These are phyloP conservation scores for Tupiocoris notatus DNA, from an alignment of 2,888 invertebrate species.

Conservation along the genomic window DNA sequence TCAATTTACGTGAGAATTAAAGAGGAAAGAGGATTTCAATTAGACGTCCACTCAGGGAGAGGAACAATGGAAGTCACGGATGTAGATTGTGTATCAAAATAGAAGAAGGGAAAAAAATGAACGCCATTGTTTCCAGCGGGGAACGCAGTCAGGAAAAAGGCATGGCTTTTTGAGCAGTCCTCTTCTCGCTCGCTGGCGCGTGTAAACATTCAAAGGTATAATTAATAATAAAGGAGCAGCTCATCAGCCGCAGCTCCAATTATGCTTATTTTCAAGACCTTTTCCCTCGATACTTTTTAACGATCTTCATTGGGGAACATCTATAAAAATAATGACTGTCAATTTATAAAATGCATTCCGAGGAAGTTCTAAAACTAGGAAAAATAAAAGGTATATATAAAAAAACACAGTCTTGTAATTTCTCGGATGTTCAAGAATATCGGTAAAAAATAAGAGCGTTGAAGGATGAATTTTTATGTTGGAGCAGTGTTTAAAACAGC, in stretches of 20 bases:
- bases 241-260: not conserved
- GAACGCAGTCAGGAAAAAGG: not conserved
- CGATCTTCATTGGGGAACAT: too few relatives aligned
- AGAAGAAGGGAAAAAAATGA: constrained; percentile 17
- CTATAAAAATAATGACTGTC: too few relatives aligned
- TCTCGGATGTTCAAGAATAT: too few relatives aligned
- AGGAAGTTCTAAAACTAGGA: too few relatives aligned
- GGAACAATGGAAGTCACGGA: constrained; percentile 27
- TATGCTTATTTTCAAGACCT: too few relatives aligned
- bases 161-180: not conserved
- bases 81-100: constrained; percentile 35
- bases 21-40: constrained; percentile 33
- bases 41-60: not conserved
- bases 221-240: not conserved
- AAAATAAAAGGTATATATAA: too few relatives aligned
- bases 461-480: too few relatives aligned
- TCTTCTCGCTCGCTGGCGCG: constrained; percentile 1
- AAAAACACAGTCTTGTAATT: too few relatives aligned
- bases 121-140: constrained; percentile 26
- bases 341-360: too few relatives aligned
- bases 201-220: constrained; percentile 4
- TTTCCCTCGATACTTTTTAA: too few relatives aligned
- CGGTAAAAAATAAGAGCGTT: too few relatives aligned
- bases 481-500: too few relatives aligned
- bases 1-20: constrained; percentile 34